Evolutionary conservation across 2,113 vertebrate genomes (phyloP).

Genomic region (Cyanoramphus novaezelandiae): DNA sequence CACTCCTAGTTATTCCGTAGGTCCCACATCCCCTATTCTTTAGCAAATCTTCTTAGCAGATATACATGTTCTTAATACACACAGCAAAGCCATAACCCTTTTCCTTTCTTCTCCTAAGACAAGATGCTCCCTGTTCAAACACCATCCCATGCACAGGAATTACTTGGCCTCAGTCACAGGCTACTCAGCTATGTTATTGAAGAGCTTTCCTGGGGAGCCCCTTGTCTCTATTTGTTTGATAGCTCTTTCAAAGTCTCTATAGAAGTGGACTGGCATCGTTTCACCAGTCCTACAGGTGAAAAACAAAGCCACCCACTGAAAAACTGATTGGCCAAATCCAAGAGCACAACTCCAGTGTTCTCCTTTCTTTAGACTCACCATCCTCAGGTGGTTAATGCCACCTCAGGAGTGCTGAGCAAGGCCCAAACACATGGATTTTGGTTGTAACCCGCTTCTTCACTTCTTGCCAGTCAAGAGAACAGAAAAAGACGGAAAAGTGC

Average conservation of each 20-base stretch:
- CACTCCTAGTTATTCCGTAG: background rate
- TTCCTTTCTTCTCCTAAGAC: background rate
- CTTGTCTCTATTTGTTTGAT: background rate
- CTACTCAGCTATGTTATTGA: background rate
- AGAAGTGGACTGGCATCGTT: background rate
- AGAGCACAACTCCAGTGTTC: background rate
- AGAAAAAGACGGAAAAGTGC: background rate
- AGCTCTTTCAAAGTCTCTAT: background rate
- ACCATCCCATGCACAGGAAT: background rate
- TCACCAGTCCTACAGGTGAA: background rate
- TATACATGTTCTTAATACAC: background rate
- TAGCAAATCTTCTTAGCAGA: accelerated
- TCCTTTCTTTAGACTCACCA: background rate
- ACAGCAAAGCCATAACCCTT: background rate
- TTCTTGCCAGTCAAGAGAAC: background rate
- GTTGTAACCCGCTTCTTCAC: background rate
- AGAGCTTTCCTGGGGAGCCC: background rate
- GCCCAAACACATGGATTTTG: background rate
- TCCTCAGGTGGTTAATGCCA: background rate
- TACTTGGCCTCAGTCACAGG: background rate
- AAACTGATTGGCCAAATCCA: background rate
- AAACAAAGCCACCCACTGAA: background rate
- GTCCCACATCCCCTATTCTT: background rate
- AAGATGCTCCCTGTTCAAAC: background rate
- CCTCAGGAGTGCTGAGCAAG: background rate